Conservation (phyloP, 2,113 vertebrate species). For the Chitala chitala region DNA sequence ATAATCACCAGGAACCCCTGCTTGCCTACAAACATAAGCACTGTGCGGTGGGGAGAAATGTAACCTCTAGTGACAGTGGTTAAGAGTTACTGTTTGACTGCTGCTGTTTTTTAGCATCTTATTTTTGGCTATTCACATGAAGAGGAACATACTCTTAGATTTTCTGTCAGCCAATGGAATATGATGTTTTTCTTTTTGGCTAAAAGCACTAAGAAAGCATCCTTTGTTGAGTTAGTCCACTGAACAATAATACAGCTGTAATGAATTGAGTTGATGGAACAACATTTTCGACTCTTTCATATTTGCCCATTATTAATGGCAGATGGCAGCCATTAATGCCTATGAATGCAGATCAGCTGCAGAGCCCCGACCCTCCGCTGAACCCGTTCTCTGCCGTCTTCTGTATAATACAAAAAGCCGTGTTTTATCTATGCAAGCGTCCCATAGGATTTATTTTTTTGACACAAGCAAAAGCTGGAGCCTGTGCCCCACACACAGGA, state of each 20-base stretch:
- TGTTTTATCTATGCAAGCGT: neutral
- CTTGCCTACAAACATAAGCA: neutral
- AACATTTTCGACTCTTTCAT: neutral
- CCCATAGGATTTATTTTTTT: too few relatives aligned
- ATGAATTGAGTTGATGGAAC: neutral
- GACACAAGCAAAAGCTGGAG: neutral
- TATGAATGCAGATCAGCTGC: too few relatives aligned
- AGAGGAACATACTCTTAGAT: constrained; percentile 45
- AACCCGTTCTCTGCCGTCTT: neutral
- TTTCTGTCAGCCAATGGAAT: constrained; percentile 43
- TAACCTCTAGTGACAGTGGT: constrained; percentile 51
- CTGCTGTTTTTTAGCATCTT: constrained; percentile 44
- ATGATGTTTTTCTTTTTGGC: too few relatives aligned
- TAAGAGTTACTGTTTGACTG: constrained; percentile 35
- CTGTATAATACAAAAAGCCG: neutral
- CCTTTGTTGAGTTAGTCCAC: neutral
- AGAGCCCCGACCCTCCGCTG: neutral
- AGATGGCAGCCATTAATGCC: neutral
- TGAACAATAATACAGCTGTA: constrained; percentile 7
- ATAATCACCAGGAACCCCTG: neutral
- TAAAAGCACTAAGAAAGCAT: constrained; percentile 26
- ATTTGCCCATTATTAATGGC: neutral
- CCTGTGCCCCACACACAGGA: neutral
- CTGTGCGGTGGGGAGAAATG: neutral
- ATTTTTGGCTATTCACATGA: constrained; percentile 51